These are phyloP conservation scores for Cottoperca gobio DNA, from an alignment of 2,797 vertebrate species.

Conservation along the genomic window DNA sequence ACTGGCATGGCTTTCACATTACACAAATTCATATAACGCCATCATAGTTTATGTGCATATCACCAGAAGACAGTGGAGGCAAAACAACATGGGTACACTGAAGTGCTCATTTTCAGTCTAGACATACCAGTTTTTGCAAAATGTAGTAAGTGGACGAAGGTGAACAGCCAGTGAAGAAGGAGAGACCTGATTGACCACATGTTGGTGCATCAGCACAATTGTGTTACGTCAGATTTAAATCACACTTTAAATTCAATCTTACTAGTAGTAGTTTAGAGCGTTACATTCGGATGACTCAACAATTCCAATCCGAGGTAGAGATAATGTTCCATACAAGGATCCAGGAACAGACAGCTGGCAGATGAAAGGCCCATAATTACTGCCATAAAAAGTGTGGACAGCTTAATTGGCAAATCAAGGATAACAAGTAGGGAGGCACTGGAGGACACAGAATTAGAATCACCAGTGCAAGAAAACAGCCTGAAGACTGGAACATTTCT, in stretches of 20 bases:
- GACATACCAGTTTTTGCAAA: background rate
- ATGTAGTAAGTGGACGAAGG: background rate
- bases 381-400: conserved; percentile 70
- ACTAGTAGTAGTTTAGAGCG: conserved; percentile 10
- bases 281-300: conserved; percentile 38
- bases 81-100: background rate
- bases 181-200: background rate
- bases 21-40: background rate
- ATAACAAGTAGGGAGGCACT: conserved; percentile 65
- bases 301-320: conserved; percentile 43
- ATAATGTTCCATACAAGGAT: conserved; percentile 42
- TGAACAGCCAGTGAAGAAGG: background rate
- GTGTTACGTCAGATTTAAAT: background rate
- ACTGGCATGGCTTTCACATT: background rate
- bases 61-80: background rate
- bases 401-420: conserved; percentile 79
- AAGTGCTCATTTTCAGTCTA: background rate
- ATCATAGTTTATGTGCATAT: background rate
- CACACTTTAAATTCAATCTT: conserved; percentile 1
- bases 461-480: conserved; percentile 36
- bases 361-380: conserved; percentile 78
- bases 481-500: conserved; percentile 23
- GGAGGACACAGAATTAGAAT: conserved; percentile 58
- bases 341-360: conserved; percentile 67
- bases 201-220: background rate